A percentile compares a stretch with the other conserved stretches of the same genome.
Conservation (phyloP, 1,140 invertebrate genomes). For the Euura lappo region DNA sequence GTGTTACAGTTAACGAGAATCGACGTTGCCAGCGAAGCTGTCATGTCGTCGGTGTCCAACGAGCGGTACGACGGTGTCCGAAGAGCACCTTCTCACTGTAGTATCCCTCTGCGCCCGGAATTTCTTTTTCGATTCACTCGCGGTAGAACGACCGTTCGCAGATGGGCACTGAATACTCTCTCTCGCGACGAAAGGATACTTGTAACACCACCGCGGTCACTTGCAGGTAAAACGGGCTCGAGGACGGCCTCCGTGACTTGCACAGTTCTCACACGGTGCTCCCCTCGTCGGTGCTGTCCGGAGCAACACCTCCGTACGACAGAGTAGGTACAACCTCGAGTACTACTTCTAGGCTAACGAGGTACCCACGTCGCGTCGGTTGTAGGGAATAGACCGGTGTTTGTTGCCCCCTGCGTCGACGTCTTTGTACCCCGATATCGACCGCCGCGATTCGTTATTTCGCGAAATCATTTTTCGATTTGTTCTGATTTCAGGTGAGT, state of each 20-base stretch:
- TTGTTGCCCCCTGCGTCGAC: constrained; percentile 6
- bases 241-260: not conserved
- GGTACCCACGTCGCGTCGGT: constrained; percentile 34
- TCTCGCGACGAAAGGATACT: not conserved
- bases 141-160: not conserved
- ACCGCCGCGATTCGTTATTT: not conserved
- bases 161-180: not conserved
- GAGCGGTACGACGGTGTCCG: constrained; percentile 24
- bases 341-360: constrained; percentile 30
- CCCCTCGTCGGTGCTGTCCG: not conserved
- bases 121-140: not conserved
- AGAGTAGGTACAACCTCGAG: constrained; percentile 35
- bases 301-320: constrained; percentile 31
- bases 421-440: not conserved
- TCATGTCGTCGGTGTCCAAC: constrained; percentile 24
- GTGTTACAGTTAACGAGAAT: constrained; percentile 54
- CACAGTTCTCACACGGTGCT: not conserved
- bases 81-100: constrained; percentile 20
- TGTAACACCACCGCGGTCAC: not conserved
- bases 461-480: not conserved
- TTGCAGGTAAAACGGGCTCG: not conserved
- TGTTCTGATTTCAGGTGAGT: not conserved
- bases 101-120: constrained; percentile 13
- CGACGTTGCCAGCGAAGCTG: constrained; percentile 41
- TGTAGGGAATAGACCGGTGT: not conserved